phyloP scores from a whole-genome alignment of 2,113 vertebrate species.

The Periophthalmodon schlosseri region DNA sequence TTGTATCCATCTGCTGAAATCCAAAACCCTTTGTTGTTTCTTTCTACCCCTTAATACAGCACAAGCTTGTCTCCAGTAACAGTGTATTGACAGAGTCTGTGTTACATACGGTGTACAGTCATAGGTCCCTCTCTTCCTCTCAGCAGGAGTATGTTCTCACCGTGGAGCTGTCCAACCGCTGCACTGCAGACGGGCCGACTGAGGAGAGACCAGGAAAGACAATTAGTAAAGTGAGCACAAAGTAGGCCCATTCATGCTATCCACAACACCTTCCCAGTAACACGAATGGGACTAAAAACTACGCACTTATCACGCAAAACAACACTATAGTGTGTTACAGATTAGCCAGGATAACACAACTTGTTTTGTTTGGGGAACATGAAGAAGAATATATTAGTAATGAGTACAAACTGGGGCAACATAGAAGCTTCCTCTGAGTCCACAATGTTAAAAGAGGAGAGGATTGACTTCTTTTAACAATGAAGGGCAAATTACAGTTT shows the following conservation, averaged over 20 bases:
- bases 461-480: conserved; percentile 57
- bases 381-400: conserved; percentile 18
- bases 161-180: conserved; percentile 98
- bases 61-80: conserved; percentile 23
- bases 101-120: conserved; percentile 82
- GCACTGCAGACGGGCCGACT: conserved; percentile 91
- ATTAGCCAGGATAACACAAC: conserved; percentile 30
- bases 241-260: background rate
- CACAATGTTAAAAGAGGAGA: conserved; percentile 53
- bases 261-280: conserved; percentile 18
- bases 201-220: conserved; percentile 71
- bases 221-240: background rate
- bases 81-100: conserved; percentile 46
- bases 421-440: conserved; percentile 17
- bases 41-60: background rate
- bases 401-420: conserved; percentile 33
- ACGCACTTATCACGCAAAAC: conserved; percentile 19
- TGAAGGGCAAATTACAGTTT: conserved; percentile 30
- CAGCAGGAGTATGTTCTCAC: conserved; percentile 99
- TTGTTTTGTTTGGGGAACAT: conserved; percentile 44
- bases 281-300: conserved; percentile 13
- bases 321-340: conserved; percentile 19
- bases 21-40: background rate
- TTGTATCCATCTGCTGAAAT: background rate
- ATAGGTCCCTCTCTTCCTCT: conserved; percentile 82